These are phyloP conservation scores for Anguilla japonica DNA, from an alignment of 2,113 vertebrate species.

Conservation along the genomic window DNA sequence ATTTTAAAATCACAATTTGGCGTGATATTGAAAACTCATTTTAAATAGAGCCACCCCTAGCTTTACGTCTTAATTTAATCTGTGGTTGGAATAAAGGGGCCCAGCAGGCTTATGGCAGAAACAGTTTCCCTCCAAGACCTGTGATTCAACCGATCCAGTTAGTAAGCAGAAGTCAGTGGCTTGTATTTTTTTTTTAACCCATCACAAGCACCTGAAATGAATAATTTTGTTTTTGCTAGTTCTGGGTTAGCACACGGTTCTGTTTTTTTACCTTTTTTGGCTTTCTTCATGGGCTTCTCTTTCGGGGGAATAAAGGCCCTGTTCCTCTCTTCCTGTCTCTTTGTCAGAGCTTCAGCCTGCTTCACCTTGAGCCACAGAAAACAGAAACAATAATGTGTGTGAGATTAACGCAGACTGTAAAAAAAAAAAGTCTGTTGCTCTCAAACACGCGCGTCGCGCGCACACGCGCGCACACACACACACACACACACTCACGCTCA, in stretches of 20 bases:
- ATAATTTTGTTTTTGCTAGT: not conserved
- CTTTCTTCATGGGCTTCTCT: slow-evolving; percentile 84
- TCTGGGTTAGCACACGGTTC: not conserved
- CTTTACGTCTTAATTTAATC: too few species aligned
- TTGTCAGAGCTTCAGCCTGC: slow-evolving; percentile 83
- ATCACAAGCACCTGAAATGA: too few species aligned
- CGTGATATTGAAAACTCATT: not conserved
- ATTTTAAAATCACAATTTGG: not conserved
- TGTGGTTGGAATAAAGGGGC: too few species aligned
- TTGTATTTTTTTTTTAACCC: too few species aligned
- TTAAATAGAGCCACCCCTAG: too few species aligned
- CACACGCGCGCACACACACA: too few species aligned
- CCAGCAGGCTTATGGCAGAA: too few species aligned
- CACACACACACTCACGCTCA: not conserved
- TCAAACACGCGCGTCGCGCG: too few species aligned
- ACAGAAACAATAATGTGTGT: not conserved
- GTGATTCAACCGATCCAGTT: too few species aligned
- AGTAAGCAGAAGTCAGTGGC: too few species aligned
- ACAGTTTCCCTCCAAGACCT: too few species aligned
- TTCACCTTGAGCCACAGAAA: slow-evolving; percentile 74
- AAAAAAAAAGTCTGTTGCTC: too few species aligned
- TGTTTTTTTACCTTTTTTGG: slow-evolving; percentile 78
- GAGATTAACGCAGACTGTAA: not conserved
- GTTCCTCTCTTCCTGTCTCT: slow-evolving; percentile 87
- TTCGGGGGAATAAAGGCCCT: slow-evolving; percentile 95